Conservation (phyloP, 1,140 invertebrate genomes). For the Aphis craccivora region DNA sequence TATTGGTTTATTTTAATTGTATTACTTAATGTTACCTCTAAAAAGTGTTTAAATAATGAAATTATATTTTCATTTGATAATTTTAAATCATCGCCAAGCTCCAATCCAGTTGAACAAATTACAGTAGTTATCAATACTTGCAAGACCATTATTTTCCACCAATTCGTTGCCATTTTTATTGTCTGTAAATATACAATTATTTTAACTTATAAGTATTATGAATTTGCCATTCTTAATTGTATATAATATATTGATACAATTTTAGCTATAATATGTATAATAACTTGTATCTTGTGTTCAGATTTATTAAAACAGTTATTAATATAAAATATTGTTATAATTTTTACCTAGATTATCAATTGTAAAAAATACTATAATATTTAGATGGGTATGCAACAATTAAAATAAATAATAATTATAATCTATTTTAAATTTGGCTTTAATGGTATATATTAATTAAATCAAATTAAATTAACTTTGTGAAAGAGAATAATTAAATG, state of each 20-base stretch:
- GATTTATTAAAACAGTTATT: background rate
- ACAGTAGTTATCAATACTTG: conserved; percentile 27
- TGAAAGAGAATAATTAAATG: background rate
- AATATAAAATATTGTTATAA: background rate
- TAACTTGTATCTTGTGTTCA: background rate
- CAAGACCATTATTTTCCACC: conserved; percentile 11
- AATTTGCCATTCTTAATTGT: background rate
- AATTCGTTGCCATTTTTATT: background rate
- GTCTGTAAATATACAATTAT: background rate
- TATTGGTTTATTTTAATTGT: background rate
- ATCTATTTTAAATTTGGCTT: background rate
- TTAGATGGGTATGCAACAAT: background rate
- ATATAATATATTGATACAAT: background rate
- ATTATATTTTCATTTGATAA: conserved; percentile 3
- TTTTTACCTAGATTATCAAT: background rate
- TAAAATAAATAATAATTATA: background rate
- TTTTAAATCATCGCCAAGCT: background rate
- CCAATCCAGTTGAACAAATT: background rate
- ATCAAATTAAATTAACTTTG: background rate
- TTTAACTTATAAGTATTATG: background rate
- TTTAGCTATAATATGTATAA: background rate
- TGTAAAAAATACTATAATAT: background rate
- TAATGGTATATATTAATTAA: background rate
- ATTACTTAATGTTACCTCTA: conserved; percentile 32
- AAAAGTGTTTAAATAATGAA: background rate